phyloP scores from a whole-genome alignment of 2,113 vertebrate genomes.

The Australoheros scitulus region DNA sequence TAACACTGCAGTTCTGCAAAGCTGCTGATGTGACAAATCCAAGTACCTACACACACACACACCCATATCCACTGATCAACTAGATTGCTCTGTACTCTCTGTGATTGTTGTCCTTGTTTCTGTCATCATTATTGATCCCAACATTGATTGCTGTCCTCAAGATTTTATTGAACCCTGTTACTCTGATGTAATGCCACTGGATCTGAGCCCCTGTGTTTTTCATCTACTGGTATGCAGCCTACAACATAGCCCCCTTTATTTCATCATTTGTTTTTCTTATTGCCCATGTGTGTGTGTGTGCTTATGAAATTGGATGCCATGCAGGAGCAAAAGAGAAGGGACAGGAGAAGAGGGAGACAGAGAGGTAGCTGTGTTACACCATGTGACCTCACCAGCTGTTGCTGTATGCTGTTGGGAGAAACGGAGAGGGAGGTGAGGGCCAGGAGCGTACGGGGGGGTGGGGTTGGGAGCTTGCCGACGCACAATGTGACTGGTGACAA shows the following conservation, averaged over 20 bases:
- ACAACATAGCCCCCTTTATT: neutral
- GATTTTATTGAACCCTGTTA: neutral
- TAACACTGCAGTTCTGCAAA: slow-evolving; percentile 79
- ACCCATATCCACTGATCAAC: slow-evolving; percentile 9
- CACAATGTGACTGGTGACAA: slow-evolving; percentile 74
- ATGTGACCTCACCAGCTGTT: slow-evolving; percentile 79
- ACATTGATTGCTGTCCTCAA: slow-evolving; percentile 20
- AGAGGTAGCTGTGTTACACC: slow-evolving; percentile 58
- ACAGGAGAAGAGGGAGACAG: slow-evolving; percentile 26
- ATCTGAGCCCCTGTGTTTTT: neutral
- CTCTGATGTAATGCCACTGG: neutral
- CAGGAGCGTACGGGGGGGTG: slow-evolving; percentile 40
- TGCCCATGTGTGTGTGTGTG: neutral
- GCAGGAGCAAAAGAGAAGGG: slow-evolving; percentile 17
- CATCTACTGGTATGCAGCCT: neutral
- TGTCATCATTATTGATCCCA: slow-evolving; percentile 38
- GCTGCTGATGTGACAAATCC: slow-evolving; percentile 78
- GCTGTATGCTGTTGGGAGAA: slow-evolving; percentile 66
- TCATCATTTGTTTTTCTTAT: neutral
- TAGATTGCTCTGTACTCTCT: slow-evolving; percentile 33
- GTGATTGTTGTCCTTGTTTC: slow-evolving; percentile 21
- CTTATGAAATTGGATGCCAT: neutral
- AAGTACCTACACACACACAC: slow-evolving; percentile 42
- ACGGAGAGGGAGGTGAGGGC: slow-evolving; percentile 41
- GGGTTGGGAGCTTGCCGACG: slow-evolving; percentile 40